Base-by-base conservation (phyloP, 2,113 vertebrate species). In the Azemiops feae region DNA sequence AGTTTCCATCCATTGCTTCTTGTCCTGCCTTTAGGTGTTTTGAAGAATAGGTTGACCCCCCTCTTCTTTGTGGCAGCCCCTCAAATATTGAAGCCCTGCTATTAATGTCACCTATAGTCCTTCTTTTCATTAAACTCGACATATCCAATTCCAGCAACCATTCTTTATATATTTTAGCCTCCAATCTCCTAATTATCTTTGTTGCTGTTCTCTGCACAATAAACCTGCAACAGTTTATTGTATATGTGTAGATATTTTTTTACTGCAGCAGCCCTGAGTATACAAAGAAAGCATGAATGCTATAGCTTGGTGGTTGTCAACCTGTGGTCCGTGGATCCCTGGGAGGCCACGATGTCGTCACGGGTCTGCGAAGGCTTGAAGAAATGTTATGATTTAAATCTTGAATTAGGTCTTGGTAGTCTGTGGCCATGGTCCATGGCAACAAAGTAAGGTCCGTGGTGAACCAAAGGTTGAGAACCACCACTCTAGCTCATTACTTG, bases 211-310 rank as follows among this genome's bases (percentile, higher is more conserved):
- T 94, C 39, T 96, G 95, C 93, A 91, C 92, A 92, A 95, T 64
- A 92, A 96, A 94, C 89, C 94, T 95, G 90, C 88, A 86, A 53
- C 92, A 50, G 47, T 1, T 50, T 9, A 50, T 50, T 93, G 95
- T 95, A 93, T 95, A 96, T 96, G 94, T 96, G 92, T 94, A 94
- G 86, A 94, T 95, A 81, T 93, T 95, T n/a, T 94, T 57, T 85
- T 91, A 92, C 18, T 92, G 53, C 92, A 91, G 22, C 58, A 94
- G 86, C 95, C 95, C 93, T 55, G 95, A n/a, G 69, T 92, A 1
- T 74, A 91, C 30, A 95, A 74, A 93, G 91, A 39, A 87, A 94
- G 91, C 89, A 30, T 30, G 9, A 91, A 87, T 30, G 93, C 22
- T 16, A 34, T 92, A 87, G 92, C 93, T 88, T 14, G 2, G 9